Evolutionary conservation across 2,888 invertebrate genomes (phyloP).

Genomic region (Oegoconia quadripuncta): DNA sequence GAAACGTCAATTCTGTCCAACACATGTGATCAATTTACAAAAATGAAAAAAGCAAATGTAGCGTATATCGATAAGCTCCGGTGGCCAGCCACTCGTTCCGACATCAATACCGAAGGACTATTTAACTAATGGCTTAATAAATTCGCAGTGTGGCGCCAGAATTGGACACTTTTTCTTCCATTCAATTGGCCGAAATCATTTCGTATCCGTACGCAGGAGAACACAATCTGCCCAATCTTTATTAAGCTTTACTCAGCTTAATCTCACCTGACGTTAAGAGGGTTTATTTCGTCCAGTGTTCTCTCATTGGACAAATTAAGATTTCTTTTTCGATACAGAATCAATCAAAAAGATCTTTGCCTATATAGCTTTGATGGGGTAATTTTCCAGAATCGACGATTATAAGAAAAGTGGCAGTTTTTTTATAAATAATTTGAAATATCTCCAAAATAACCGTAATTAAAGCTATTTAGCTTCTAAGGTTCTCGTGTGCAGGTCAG

Average conservation of each 20-base stretch:
- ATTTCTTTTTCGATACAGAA: no score
- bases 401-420: no score
- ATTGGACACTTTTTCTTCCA: conserved; percentile 4
- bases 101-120: conserved; percentile 29
- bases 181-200: background rate
- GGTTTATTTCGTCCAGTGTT: no score
- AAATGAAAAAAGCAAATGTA: conserved; percentile 16
- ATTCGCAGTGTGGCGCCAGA: conserved; percentile 26
- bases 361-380: no score
- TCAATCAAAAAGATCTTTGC: no score
- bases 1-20: background rate
- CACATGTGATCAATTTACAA: conserved; percentile 1
- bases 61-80: conserved; percentile 11
- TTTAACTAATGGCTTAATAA: conserved; percentile 36
- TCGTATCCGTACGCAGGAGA: background rate
- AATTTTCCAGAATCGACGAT: no score
- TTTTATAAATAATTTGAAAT: no score
- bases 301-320: no score
- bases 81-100: conserved; percentile 26
- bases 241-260: background rate
- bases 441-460: no score
- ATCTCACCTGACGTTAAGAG: no score
- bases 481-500: no score
- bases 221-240: background rate
- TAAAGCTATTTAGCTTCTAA: no score